These are phyloP conservation scores for Chloroceryle aenea DNA, from an alignment of 2,113 vertebrate species.

Conservation along the genomic window DNA sequence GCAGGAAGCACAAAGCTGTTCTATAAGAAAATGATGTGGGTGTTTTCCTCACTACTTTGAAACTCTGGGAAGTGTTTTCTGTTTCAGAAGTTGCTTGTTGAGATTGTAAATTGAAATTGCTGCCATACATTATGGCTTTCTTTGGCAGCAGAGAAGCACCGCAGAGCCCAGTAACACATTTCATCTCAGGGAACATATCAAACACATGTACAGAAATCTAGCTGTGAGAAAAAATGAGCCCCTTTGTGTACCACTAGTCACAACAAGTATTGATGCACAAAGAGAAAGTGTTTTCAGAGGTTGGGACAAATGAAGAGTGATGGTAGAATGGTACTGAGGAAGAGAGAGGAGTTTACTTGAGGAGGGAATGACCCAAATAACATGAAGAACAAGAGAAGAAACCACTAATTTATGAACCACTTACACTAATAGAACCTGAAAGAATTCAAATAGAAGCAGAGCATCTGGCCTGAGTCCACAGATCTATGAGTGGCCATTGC, in stretches of 20 bases:
- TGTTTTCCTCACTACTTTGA: not conserved
- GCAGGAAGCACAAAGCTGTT: not conserved
- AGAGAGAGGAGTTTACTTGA: not conserved
- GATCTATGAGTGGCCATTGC: no score
- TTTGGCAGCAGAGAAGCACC: not conserved
- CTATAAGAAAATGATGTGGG: not conserved
- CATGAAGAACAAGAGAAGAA: no score
- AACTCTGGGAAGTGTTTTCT: not conserved
- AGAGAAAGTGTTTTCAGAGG: not conserved
- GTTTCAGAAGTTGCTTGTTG: not conserved
- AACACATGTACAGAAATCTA: not conserved
- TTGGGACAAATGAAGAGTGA: not conserved
- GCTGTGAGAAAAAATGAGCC: not conserved
- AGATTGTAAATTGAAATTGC: not conserved
- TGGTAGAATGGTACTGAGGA: not conserved
- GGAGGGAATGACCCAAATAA: no score
- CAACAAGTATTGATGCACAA: not conserved
- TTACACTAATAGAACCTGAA: no score
- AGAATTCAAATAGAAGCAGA: no score
- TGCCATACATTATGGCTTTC: not conserved
- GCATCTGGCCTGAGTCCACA: no score
- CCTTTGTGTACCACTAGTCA: not conserved
- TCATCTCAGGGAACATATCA: not conserved
- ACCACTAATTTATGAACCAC: no score
- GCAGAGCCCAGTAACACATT: not conserved